Evolutionary conservation across 2,888 invertebrate genomes (phyloP).

Genomic region (Drosophila merina): DNA sequence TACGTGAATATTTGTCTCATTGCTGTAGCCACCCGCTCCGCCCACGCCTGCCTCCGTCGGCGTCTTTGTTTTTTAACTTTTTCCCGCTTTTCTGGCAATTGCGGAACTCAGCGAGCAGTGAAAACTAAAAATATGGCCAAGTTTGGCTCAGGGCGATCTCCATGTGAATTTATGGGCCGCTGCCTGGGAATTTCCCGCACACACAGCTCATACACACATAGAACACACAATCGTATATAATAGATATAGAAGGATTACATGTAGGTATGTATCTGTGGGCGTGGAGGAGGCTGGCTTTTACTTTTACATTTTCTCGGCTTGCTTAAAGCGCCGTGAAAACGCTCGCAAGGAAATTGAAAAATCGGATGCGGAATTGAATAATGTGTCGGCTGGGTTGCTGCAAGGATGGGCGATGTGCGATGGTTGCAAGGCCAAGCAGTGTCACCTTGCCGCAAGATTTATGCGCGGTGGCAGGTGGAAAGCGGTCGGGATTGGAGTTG

Average conservation of each 20-base stretch:
- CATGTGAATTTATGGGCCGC: conserved; percentile 72
- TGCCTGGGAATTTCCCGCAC: conserved; percentile 67
- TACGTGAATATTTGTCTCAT: conserved; percentile 72
- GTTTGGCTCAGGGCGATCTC: conserved; percentile 73
- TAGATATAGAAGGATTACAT: conserved; percentile 27
- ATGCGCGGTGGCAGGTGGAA: conserved; percentile 48
- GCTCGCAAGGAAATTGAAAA: conserved; percentile 70
- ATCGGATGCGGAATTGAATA: conserved; percentile 72
- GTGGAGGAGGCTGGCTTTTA: conserved; percentile 50
- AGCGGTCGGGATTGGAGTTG: background rate
- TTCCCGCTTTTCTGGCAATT: conserved; percentile 63
- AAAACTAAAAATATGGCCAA: conserved; percentile 77
- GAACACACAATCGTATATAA: conserved; percentile 23
- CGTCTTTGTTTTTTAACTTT: conserved; percentile 38
- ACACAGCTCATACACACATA: conserved; percentile 3
- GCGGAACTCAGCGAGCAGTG: conserved; percentile 58
- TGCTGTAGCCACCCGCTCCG: conserved; percentile 43
- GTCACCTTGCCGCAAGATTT: conserved; percentile 59
- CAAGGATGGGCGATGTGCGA: background rate
- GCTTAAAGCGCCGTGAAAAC: conserved; percentile 74
- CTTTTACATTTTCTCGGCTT: conserved; percentile 51
- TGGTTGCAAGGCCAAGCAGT: conserved; percentile 23
- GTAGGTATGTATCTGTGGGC: background rate
- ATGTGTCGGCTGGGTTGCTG: conserved; percentile 28
- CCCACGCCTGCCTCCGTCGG: background rate